Evolutionary conservation across 2,888 invertebrate genomes (phyloP), one percentile per base, ranked within the genome.

Genomic region (Cylloceria caligata): DNA sequence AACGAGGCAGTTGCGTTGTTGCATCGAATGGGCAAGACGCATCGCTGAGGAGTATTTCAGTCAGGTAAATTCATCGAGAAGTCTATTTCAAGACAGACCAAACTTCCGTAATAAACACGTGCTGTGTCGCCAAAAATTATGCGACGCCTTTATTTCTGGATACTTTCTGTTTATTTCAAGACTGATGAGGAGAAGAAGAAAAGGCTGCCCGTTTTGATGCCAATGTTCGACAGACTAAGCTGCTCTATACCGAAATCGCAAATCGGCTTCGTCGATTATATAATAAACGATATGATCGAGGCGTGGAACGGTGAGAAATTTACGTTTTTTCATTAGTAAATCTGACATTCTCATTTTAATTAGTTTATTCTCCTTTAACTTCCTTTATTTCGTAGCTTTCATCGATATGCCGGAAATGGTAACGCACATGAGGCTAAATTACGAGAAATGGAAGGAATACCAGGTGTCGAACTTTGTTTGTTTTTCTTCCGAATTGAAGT

Each of bases 221-320:
- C 99, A 7, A 97, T 98, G 95, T 99, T 99, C 93, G 99, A 99
- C 93, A 95, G 99, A 87, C 95, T 96, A 81, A 96, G 97, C 1
- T 99, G 99, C 93, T 99, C 98, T 89, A 97, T 99, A 91, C 99
- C 99, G 72, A 97, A 98, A 93, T 98, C 99, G 81, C 99, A 99
- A 94, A 98, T 98, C 89, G 98, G 98, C 77, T 99, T 99, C 93
- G 97, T 99, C 85, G 99, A 99, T 93, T 98, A 97, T 93, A 99
- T 99, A 91, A 98, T 99, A 89, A 97, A 97, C 88, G 98, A 98
- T 91, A 98, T 99, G 98, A 98, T 99, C 94, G 98, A 98, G 91
- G 97, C 98, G 36, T 99, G 99, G 98, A 97, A 98, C 91, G 97
- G 98, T 97, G 89, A 93, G 94, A 36, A 49, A n/a, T 5, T 47